Base-by-base conservation (phyloP, 2,888 invertebrate species). In the Dasysyrphus tricinctus region DNA sequence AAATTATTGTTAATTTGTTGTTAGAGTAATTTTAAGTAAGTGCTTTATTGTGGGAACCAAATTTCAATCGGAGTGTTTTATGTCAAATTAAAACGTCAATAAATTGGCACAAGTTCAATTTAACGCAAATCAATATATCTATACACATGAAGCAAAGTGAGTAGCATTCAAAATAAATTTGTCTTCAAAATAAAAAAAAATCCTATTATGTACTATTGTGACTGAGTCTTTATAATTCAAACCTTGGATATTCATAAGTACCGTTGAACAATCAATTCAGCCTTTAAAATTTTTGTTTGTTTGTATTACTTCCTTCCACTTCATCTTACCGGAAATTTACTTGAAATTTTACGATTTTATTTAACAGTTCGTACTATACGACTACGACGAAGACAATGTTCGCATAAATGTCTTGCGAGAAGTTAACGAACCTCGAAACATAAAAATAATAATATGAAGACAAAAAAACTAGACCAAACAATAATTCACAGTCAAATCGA, bases 1-100 rank as follows among this genome's bases (percentile, higher is more conserved):
- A 73, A 34, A 49, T 65, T 37, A 57, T 74, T 69, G 78, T 65
- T 80, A 75, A 84, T 84, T 84, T 70, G 19, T 12, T 57, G 37
- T 70, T 42, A 51, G 14, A 16, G 32, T 65, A 32, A 29, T 32
- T 65, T 65, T 65, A 9, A 14, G 39, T 47, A 12, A 47, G 12
- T 69, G 12, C 51, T 32, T 59, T 67, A 67, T 34, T 69, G 85
- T 74, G 74, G 81, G 80, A 67, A 61, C 63, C 69, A 57, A 63
- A n/a, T 61, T 49, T 67, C 14, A 14, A 14, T 19, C 8, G 37
- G 12, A 14, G 39, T 16, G 59, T 85, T 65, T 67, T 61, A 75
- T 65, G 79, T 83, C 75, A 70, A 72, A 80, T 67, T 56, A 49
- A 61, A 65, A 19, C 47, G 72, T 44, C 63, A 69, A 79, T 34